phyloP scores from a whole-genome alignment of 2,888 invertebrate genomes.

The Syritta pipiens region DNA sequence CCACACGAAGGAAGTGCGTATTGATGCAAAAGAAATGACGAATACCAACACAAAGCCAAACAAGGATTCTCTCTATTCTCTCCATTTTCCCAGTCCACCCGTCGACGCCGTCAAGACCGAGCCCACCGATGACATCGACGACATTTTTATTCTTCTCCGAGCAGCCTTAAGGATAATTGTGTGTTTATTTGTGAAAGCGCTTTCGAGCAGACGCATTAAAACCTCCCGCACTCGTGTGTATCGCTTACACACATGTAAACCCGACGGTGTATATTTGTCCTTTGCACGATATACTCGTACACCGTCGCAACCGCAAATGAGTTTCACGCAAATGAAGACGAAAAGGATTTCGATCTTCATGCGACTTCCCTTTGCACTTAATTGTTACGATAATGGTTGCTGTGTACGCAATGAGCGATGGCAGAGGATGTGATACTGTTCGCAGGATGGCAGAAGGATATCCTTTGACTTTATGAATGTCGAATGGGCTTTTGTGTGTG shows the following conservation, averaged over 20 bases:
- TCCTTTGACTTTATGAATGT: slow-evolving; percentile 2
- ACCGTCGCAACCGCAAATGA: slow-evolving; percentile 12
- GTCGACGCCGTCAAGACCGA: neutral
- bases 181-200: slow-evolving; percentile 36
- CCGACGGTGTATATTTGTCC: no score
- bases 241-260: neutral
- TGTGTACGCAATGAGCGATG: slow-evolving; percentile 15
- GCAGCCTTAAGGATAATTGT: slow-evolving; percentile 27
- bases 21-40: slow-evolving; percentile 22
- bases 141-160: neutral
- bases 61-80: neutral
- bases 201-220: neutral
- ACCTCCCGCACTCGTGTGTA: neutral
- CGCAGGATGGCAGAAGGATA: neutral
- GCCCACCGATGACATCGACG: slow-evolving; percentile 7
- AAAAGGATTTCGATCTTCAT: slow-evolving; percentile 12
- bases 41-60: neutral
- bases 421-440: slow-evolving; percentile 17
- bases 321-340: neutral
- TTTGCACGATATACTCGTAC: neutral
- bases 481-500: neutral
- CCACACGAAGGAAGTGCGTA: neutral
- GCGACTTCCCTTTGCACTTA: slow-evolving; percentile 20
- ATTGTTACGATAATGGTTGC: slow-evolving; percentile 39
- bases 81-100: neutral